phyloP scores from a whole-genome alignment of 2,888 invertebrate species.

The Caenorhabditis macrosperma region DNA sequence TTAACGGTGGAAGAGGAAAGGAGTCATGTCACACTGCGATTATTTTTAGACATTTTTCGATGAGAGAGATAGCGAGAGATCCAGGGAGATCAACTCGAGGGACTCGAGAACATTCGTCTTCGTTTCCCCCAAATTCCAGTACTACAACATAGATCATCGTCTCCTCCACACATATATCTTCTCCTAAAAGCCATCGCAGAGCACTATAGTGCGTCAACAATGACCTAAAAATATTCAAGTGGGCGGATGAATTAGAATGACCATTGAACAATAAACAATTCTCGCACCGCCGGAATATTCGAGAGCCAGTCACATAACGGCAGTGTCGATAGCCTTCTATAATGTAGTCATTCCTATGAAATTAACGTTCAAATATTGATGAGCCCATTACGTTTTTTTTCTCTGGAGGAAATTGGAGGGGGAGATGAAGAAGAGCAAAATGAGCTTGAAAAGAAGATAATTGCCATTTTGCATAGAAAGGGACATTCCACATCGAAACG shows the following conservation, averaged over 20 bases:
- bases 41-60: not conserved
- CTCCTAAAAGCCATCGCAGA: not conserved
- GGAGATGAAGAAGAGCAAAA: too few relatives aligned
- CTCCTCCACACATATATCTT: not conserved
- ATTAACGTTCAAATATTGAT: not conserved
- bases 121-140: too few relatives aligned
- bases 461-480: too few relatives aligned
- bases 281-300: not conserved
- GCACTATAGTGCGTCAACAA: not conserved
- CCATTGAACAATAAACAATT: not conserved
- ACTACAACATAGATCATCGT: not conserved
- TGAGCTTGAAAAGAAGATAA: too few relatives aligned
- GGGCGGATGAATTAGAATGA: not conserved
- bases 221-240: not conserved
- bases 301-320: too few relatives aligned
- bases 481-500: not conserved
- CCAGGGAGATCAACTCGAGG: too few relatives aligned
- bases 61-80: not conserved
- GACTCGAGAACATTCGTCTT: too few relatives aligned
- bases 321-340: not conserved
- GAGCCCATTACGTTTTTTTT: not conserved
- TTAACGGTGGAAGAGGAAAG: too few relatives aligned
- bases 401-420: not conserved
- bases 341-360: not conserved
- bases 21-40: slow-evolving; percentile 7